These are phyloP conservation scores for Mamestra configurata DNA, from an alignment of 1,140 invertebrate genomes.

Conservation along the genomic window DNA sequence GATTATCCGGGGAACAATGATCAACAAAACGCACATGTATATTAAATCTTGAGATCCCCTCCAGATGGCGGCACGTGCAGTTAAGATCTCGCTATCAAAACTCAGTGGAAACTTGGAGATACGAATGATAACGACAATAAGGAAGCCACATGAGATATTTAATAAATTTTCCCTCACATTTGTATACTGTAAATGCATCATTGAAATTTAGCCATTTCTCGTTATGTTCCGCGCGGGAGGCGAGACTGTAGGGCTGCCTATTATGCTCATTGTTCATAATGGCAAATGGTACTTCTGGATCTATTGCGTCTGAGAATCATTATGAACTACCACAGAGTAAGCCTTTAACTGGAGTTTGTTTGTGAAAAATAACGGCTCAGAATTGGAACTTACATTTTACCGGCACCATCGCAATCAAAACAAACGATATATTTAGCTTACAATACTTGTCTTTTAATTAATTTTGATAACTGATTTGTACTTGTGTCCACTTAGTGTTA, in stretches of 20 bases:
- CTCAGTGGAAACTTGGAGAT: slow-evolving; percentile 31
- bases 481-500: too few relatives aligned
- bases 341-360: not conserved
- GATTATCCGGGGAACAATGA: slow-evolving; percentile 2
- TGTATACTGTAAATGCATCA: slow-evolving; percentile 28
- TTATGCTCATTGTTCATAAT: slow-evolving; percentile 15
- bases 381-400: too few relatives aligned
- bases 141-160: slow-evolving; percentile 20
- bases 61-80: slow-evolving; percentile 25
- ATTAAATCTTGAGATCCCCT: not conserved
- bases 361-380: too few relatives aligned
- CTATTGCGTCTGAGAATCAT: not conserved
- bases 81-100: slow-evolving; percentile 43
- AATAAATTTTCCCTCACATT: slow-evolving; percentile 10
- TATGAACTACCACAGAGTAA: not conserved
- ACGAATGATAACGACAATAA: slow-evolving; percentile 43
- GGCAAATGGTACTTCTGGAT: not conserved
- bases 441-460: too few relatives aligned
- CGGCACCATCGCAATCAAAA: not conserved
- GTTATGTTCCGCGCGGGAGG: not conserved
- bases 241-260: not conserved
- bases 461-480: too few relatives aligned
- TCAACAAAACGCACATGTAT: slow-evolving; percentile 13
- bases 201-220: slow-evolving; percentile 30
- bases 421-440: too few relatives aligned